Percentiles rank a stretch among this genome's conserved stretches.
These are phyloP conservation scores for Bemisia tabaci DNA, from an alignment of 1,140 invertebrate genomes.

Conservation along the genomic window DNA sequence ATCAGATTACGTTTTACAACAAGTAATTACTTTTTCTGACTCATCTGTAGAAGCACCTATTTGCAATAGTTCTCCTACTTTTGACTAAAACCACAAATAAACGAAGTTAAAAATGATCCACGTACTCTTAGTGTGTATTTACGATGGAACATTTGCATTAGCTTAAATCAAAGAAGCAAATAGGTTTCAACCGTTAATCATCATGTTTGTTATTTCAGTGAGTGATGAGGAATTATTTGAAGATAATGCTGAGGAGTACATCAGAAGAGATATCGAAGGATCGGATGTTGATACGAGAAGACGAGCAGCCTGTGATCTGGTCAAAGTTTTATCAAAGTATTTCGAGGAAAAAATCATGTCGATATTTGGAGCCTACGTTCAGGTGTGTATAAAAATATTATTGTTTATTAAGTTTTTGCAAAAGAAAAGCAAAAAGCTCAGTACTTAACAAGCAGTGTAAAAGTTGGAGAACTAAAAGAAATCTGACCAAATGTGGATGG, in stretches of 20 bases:
- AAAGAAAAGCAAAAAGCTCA: background rate
- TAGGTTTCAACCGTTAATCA: too few relatives aligned
- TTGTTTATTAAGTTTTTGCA: background rate
- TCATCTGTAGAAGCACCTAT: too few relatives aligned
- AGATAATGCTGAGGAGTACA: constrained; percentile 97
- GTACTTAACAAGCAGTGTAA: too few relatives aligned
- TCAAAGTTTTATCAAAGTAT: constrained; percentile 71
- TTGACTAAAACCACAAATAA: too few relatives aligned
- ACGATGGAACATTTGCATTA: too few relatives aligned
- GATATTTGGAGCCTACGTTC: constrained; percentile 81
- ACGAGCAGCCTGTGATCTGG: constrained; percentile 89
- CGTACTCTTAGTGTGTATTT: too few relatives aligned
- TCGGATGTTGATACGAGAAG: constrained; percentile 94
- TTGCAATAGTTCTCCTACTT: background rate
- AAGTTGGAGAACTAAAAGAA: too few relatives aligned
- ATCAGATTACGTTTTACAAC: too few relatives aligned
- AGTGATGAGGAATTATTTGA: constrained; percentile 93
- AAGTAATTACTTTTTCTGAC: too few relatives aligned
- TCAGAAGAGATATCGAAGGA: constrained; percentile 91
- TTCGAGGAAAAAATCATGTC: constrained; percentile 87
- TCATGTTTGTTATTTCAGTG: constrained; percentile 38
- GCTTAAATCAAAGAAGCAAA: too few relatives aligned
- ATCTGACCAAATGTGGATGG: too few relatives aligned
- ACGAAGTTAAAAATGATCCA: too few relatives aligned
- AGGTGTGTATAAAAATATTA: constrained; percentile 33